Percentiles rank a stretch among this genome's conserved stretches.
Conservation (phyloP, 1,140 invertebrate genomes). For the Zaprionus kolodkinae region DNA sequence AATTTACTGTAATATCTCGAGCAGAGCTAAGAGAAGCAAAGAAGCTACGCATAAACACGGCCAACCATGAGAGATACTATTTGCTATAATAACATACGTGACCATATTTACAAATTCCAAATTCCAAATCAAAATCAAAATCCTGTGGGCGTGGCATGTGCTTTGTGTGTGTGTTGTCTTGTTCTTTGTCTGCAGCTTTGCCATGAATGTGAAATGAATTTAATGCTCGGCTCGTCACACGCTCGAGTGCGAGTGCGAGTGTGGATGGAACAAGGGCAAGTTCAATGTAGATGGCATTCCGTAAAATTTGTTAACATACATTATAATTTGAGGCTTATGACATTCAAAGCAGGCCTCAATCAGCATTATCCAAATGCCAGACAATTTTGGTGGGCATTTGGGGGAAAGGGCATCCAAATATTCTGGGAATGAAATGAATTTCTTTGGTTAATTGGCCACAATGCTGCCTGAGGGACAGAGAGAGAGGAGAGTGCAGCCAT, state of each 20-base stretch:
- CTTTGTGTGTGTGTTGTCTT: slow-evolving; percentile 17
- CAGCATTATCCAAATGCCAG: slow-evolving; percentile 26
- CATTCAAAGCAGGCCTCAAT: slow-evolving; percentile 27
- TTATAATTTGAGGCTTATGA: slow-evolving; percentile 63
- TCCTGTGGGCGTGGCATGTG: slow-evolving; percentile 35
- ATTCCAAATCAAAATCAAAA: slow-evolving; percentile 62
- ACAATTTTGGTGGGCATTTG: slow-evolving; percentile 14
- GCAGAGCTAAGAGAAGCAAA: background rate
- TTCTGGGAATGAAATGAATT: slow-evolving; percentile 9
- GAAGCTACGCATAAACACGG: slow-evolving; percentile 68
- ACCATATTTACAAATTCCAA: slow-evolving; percentile 82
- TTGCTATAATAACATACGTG: slow-evolving; percentile 83
- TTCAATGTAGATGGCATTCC: slow-evolving; percentile 43
- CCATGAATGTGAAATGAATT: slow-evolving; percentile 73
- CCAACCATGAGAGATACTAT: slow-evolving; percentile 76
- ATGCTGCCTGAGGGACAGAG: background rate
- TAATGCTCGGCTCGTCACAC: slow-evolving; percentile 37
- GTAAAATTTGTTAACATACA: slow-evolving; percentile 74
- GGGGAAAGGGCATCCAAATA: slow-evolving; percentile 3
- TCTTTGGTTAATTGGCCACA: slow-evolving; percentile 6
- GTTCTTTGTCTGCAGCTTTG: slow-evolving; percentile 46
- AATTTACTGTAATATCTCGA: slow-evolving; percentile 67
- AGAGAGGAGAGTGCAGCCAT: background rate
- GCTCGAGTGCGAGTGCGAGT: background rate
- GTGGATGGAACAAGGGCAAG: background rate